Base-by-base conservation (phyloP, 2,888 invertebrate genomes). In the Orthosia gothica region DNA sequence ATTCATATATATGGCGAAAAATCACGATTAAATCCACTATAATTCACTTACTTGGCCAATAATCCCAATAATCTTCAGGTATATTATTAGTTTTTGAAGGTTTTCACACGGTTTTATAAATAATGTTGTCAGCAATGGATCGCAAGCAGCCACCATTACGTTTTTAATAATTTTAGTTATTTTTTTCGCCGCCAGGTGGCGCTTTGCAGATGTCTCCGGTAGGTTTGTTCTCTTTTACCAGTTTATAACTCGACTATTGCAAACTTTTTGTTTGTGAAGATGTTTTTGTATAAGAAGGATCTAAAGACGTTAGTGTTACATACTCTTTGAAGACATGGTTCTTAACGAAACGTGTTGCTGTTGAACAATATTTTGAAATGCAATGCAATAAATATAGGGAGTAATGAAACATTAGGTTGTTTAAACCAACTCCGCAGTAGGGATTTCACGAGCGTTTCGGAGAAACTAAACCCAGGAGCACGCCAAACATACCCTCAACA, bases 91-190 rank as follows among this genome's bases (percentile, higher is more conserved):
- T 94, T 94, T 93, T 87, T 92, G 91, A 91, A 94, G 92, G 94
- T 95, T 95, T 94, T 91, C 91, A 86, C 80, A 83, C 90, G 89
- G 78, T 89, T 90, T 94, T 91, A 89, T 86, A 88, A 93, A 57
- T 79, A 95, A 95, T 92, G 96, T 96, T 96, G 96, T 95, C 96
- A 96, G 96, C 96, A 96, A 95, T 96, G 96, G 84, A 86, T 74
- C 87, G 81, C 95, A 93, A 89, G 95, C 93, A 94, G 96, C 94
- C 96, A 96, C 95, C 96, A 96, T 96, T 94, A 94, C 94, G 91
- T 92, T 87, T 90, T 88, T 83, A 86, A 87, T 83, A 59, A 65
- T 81, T 74, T 61, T 82, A 9, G 64, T 86, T 82, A 63, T 7
- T 18, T 26, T 70, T 83, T n/a, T 74, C 5, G 20, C 79, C 83